Percentiles rank a stretch among this genome's conserved stretches.
Conservation (phyloP, 2,888 invertebrate species). For the Agrotis segetum region DNA sequence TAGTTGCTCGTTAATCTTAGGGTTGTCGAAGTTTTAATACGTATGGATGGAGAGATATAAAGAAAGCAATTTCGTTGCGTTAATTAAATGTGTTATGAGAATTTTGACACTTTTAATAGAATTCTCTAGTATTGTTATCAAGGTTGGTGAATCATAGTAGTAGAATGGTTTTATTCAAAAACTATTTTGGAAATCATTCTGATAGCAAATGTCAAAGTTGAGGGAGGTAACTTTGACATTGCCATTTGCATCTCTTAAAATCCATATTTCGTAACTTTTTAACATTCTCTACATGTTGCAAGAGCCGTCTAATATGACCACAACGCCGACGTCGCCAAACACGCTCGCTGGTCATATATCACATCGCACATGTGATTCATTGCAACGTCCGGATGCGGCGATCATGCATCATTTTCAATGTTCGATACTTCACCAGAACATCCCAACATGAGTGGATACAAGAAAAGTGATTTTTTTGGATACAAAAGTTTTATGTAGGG, state of each 20-base stretch:
- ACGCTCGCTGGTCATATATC: conserved; percentile 21
- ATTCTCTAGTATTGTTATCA: neutral
- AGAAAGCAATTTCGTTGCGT: conserved; percentile 35
- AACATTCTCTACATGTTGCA: neutral
- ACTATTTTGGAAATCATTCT: neutral
- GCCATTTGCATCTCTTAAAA: too few relatives aligned
- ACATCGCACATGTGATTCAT: conserved; percentile 41
- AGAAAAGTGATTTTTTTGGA: neutral
- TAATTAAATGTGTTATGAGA: conserved; percentile 11
- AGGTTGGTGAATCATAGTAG: too few relatives aligned
- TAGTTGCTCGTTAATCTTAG: conserved; percentile 71
- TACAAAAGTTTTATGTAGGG: neutral
- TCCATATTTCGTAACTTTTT: neutral
- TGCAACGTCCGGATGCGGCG: conserved; percentile 19
- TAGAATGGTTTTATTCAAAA: neutral
- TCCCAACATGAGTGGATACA: neutral
- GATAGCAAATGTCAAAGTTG: neutral
- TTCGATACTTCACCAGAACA: conserved; percentile 24
- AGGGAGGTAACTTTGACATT: neutral
- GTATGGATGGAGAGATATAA: conserved; percentile 2
- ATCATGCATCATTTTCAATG: conserved; percentile 27
- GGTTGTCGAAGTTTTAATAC: conserved; percentile 72
- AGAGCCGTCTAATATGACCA: conserved; percentile 2
- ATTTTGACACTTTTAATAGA: conserved; percentile 4
- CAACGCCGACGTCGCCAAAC: conserved; percentile 8